Percentiles rank a stretch among this genome's conserved stretches.
phyloP scores from a whole-genome alignment of 2,888 invertebrate genomes.

The Rhorus exstirpatorius region DNA sequence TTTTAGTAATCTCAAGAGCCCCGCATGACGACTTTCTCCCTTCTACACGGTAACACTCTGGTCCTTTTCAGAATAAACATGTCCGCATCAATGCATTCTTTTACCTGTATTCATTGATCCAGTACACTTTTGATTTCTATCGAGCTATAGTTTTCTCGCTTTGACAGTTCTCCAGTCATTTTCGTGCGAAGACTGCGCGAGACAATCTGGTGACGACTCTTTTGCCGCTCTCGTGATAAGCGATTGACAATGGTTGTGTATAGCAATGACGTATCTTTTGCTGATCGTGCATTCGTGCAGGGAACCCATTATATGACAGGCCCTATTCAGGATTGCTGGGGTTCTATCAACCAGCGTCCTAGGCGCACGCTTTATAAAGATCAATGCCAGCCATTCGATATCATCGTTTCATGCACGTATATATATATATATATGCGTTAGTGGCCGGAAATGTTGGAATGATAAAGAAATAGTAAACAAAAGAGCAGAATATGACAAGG shows the following conservation, averaged over 20 bases:
- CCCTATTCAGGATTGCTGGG: conserved; percentile 39
- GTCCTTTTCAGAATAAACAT: too few species aligned
- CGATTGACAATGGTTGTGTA: conserved; percentile 64
- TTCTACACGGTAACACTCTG: too few species aligned
- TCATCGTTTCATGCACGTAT: neutral
- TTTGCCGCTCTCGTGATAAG: conserved; percentile 35
- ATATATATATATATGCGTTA: neutral
- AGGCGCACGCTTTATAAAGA: conserved; percentile 17
- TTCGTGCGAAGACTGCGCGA: too few species aligned
- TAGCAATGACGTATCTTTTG: conserved; percentile 58
- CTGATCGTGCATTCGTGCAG: conserved; percentile 37
- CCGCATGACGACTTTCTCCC: too few species aligned
- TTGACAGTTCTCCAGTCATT: too few species aligned
- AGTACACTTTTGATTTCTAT: too few species aligned
- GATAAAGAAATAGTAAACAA: neutral
- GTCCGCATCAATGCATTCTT: too few species aligned
- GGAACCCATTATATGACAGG: conserved; percentile 54
- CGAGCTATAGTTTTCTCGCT: too few species aligned
- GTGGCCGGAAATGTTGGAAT: neutral
- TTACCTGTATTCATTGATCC: too few species aligned
- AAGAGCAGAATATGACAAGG: too few species aligned
- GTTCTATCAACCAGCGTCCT: conserved; percentile 33
- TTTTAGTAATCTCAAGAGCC: too few species aligned
- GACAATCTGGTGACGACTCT: too few species aligned
- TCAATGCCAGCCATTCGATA: conserved; percentile 32